Evolutionary conservation across 2,888 invertebrate genomes (phyloP).

Genomic region (Netelia inedita): DNA sequence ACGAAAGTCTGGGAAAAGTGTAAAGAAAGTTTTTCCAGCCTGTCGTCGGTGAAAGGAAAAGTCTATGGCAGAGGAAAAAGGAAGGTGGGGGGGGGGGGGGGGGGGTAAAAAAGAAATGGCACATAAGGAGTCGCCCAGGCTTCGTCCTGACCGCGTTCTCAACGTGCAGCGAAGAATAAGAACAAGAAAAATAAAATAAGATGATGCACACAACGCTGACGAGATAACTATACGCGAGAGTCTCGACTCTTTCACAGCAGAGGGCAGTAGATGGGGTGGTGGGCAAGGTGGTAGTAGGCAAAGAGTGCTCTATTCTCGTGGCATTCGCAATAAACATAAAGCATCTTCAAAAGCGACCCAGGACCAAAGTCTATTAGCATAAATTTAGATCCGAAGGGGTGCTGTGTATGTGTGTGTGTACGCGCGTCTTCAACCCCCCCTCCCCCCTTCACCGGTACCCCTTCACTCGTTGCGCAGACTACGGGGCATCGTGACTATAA

Average conservation of each 20-base stretch:
- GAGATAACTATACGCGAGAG: conserved; percentile 27
- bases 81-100: background rate
- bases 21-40: conserved; percentile 35
- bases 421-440: background rate
- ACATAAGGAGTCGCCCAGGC: background rate
- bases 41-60: conserved; percentile 54
- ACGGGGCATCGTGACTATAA: conserved; percentile 75
- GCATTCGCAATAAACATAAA: conserved; percentile 72
- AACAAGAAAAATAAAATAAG: conserved; percentile 27
- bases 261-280: background rate
- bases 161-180: background rate
- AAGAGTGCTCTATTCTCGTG: conserved; percentile 36
- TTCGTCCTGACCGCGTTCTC: background rate
- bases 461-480: background rate
- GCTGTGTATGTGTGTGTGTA: background rate
- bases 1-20: conserved; percentile 31
- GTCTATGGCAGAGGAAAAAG: background rate
- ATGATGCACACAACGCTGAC: conserved; percentile 35
- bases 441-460: background rate
- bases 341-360: conserved; percentile 74
- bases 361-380: conserved; percentile 79
- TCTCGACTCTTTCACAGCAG: background rate
- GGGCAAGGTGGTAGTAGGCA: conserved; percentile 7
- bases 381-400: conserved; percentile 75
- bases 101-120: background rate